These are phyloP conservation scores for Cydia splendana DNA, from an alignment of 1,140 invertebrate genomes.

Conservation along the genomic window DNA sequence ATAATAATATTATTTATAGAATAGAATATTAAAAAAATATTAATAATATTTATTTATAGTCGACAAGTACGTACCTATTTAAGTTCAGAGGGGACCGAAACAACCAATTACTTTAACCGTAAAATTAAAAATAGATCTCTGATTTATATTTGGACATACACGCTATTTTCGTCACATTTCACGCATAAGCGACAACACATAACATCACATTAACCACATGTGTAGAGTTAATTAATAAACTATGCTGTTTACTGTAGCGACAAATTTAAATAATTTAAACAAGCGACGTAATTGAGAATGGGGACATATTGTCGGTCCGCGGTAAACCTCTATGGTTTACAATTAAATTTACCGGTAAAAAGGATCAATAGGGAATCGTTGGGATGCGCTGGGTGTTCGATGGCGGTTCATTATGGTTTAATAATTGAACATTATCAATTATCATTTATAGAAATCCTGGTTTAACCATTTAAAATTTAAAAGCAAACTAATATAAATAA, in stretches of 20 bases:
- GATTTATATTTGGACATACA: constrained; percentile 16
- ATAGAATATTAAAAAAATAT: too few relatives aligned
- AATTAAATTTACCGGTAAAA: constrained; percentile 30
- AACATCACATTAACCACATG: constrained; percentile 32
- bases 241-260: constrained; percentile 25
- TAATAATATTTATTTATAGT: neutral
- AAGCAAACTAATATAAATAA: too few relatives aligned
- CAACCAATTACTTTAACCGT: neutral
- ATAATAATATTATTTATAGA: too few relatives aligned
- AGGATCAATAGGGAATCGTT: constrained; percentile 16
- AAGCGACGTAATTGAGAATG: constrained; percentile 23
- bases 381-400: constrained; percentile 1
- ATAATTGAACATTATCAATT: neutral
- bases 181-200: constrained; percentile 22
- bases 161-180: neutral
- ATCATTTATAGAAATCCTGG: neutral
- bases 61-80: neutral
- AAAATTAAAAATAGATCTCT: neutral
- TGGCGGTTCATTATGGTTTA: neutral
- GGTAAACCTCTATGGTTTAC: constrained; percentile 30
- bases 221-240: constrained; percentile 30
- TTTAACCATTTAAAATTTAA: too few relatives aligned
- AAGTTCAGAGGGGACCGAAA: neutral
- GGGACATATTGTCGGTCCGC: constrained; percentile 22
- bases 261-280: constrained; percentile 33